Conservation (phyloP, 2,888 invertebrate species). For the Ephialtes manifestator region DNA sequence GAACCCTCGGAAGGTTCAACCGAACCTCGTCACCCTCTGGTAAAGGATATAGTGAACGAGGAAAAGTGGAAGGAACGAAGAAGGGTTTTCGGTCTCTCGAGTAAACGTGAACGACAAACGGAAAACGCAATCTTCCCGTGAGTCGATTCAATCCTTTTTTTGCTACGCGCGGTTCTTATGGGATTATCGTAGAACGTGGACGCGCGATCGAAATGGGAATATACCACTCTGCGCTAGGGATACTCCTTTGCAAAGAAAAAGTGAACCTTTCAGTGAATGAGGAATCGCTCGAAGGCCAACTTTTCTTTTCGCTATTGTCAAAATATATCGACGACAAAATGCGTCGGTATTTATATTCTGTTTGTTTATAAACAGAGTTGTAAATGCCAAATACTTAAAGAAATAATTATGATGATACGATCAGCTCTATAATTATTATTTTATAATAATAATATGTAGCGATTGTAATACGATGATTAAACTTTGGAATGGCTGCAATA, state of each 20-base stretch:
- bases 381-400: no score
- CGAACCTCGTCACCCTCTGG: slow-evolving; percentile 34
- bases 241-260: neutral
- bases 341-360: neutral
- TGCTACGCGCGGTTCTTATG: slow-evolving; percentile 41
- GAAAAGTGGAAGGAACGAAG: slow-evolving; percentile 7
- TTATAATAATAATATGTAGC: no score
- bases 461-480: no score
- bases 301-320: neutral
- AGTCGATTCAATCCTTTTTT: slow-evolving; percentile 40
- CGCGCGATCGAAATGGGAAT: slow-evolving; percentile 49
- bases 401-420: no score
- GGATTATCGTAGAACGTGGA: slow-evolving; percentile 56
- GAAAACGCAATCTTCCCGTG: slow-evolving; percentile 61
- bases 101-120: slow-evolving; percentile 62
- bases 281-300: neutral
- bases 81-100: slow-evolving; percentile 34
- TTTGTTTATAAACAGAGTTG: no score
- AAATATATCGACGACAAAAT: neutral
- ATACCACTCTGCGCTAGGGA: neutral
- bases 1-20: slow-evolving; percentile 45
- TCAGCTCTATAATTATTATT: no score
- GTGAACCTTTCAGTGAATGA: neutral
- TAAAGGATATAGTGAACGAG: neutral
- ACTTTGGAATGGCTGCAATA: no score